Evolutionary conservation across 2,797 vertebrate genomes (phyloP).

Genomic region (Momotus momota): DNA sequence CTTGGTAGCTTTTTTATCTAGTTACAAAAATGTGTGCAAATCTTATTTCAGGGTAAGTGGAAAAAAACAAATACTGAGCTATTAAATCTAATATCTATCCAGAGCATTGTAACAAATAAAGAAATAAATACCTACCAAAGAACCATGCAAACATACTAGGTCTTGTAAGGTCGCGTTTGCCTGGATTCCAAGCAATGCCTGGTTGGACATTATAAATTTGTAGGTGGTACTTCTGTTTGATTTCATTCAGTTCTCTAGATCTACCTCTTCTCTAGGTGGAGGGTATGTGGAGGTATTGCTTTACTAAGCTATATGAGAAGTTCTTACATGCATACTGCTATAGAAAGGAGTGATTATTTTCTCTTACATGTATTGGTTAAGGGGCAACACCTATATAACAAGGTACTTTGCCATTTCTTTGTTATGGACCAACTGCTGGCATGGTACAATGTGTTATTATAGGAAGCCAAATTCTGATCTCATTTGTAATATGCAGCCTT

Average conservation of each 20-base stretch:
- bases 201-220: background rate
- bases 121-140: background rate
- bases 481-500: constrained; percentile 38
- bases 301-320: background rate
- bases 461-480: constrained; percentile 59
- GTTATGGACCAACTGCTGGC: constrained; percentile 1
- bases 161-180: background rate
- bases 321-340: background rate
- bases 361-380: background rate
- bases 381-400: background rate
- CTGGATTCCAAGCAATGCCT: background rate
- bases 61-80: background rate
- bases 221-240: background rate
- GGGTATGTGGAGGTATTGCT: background rate
- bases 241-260: background rate
- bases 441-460: background rate
- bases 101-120: background rate
- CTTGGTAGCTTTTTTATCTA: constrained; percentile 7
- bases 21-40: constrained; percentile 29
- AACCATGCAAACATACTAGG: background rate
- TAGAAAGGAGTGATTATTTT: constrained; percentile 26
- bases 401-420: background rate
- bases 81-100: background rate
- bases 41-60: constrained; percentile 21
- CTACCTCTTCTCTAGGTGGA: background rate